Evolutionary conservation across 2,888 invertebrate species (phyloP).

Genomic region (Catocala nupta): DNA sequence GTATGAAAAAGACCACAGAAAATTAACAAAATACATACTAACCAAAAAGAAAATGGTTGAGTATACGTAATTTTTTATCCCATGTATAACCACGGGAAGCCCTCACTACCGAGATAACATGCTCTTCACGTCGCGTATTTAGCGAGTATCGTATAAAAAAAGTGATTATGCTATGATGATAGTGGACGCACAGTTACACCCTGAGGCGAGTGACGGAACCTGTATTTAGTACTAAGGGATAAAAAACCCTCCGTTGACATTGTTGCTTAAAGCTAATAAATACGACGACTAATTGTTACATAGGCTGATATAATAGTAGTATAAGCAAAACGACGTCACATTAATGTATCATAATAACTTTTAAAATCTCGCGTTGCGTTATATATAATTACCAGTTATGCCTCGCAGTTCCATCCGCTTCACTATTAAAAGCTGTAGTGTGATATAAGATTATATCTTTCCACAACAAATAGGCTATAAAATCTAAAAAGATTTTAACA

Average conservation of each 20-base stretch:
- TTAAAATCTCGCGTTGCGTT: no score
- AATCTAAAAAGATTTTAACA: no score
- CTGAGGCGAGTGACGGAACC: neutral
- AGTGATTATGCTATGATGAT: conserved; percentile 8
- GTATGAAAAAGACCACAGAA: no score
- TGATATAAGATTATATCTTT: no score
- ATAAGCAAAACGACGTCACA: conserved; percentile 2
- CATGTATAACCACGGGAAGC: no score
- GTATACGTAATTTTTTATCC: no score
- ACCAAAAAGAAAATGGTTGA: no score
- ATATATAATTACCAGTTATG: no score
- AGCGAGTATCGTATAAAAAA: neutral
- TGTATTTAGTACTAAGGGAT: neutral
- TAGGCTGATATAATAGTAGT: conserved; percentile 7
- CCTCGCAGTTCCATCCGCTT: no score
- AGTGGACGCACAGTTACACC: neutral
- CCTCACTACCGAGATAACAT: neutral
- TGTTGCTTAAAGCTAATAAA: conserved; percentile 1
- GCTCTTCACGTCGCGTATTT: neutral
- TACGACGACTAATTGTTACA: conserved; percentile 5
- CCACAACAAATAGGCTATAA: no score
- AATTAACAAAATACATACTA: no score
- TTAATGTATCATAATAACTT: neutral
- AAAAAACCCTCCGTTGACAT: conserved; percentile 6
- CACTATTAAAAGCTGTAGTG: no score